Evolutionary conservation across 1,140 invertebrate species (phyloP), one percentile per base, ranked within the genome.

Genomic region (Saccostrea cuccullata): DNA sequence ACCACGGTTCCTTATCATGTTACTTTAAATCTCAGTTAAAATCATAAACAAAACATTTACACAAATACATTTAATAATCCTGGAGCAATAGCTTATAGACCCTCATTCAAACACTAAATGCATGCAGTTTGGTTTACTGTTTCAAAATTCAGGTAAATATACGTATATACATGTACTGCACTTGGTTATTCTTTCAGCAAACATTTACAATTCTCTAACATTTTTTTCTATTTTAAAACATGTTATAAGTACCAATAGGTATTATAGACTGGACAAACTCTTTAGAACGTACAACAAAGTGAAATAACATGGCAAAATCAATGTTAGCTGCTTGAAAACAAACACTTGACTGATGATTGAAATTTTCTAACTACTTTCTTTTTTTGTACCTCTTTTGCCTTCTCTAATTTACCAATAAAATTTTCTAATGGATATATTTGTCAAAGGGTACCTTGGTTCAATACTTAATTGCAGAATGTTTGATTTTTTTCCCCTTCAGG

Each of bases 51-150:
- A 77, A 77, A 77, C 26, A 26, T 36, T 26, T 36, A 30, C 70
- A 26, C 26, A 77, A 30, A 77, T 77, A 77, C 70, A 30, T 77
- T 77, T 77, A 77, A 77, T 77, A 77, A 77, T 77, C 70, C 70
- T 15, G 26, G 70, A 9, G 70, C 70, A 77, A 77, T 13, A 26
- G 70, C 30, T 64, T 77, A 36, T 36, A 26, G 23, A 30, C 26
- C 23, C 70, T 15, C 70, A 77, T 26, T 23, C 26, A 17, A 77
- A 77, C 13, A 30, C 30, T 26, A 64, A 64, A 64, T 64, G 70
- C 23, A 64, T 64, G 70, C 23, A 30, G 70, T 77, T 77, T 77
- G 30, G 23, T 30, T 30, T 77, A 30, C 26, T 30, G 70, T 77
- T n/a, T 77, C 70, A 30, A 77, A 26, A 77, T 13, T 9, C 70